Percentiles rank a stretch among this genome's conserved stretches.
These are phyloP conservation scores for Hafferia zeledoni DNA, from an alignment of 2,797 vertebrate species.

Conservation along the genomic window DNA sequence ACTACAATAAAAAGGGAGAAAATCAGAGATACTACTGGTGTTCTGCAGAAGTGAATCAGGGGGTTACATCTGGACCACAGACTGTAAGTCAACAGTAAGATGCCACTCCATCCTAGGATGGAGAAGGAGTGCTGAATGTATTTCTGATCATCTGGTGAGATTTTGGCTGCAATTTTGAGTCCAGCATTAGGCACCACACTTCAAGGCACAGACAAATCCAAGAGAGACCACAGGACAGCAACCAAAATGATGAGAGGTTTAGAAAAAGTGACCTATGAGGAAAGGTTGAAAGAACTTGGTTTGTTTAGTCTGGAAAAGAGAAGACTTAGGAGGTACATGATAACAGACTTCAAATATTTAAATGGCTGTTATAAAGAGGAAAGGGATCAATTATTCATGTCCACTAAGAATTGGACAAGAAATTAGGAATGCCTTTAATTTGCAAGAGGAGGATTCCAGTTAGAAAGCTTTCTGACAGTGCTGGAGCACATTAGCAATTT, in stretches of 20 bases:
- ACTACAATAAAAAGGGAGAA: neutral
- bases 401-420: slow-evolving; percentile 53
- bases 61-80: neutral
- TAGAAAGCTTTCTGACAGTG: neutral
- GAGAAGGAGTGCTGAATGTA: rapidly evolving
- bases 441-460: slow-evolving; percentile 18
- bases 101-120: neutral
- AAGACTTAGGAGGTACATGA: slow-evolving; percentile 66
- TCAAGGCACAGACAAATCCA: neutral
- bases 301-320: slow-evolving; percentile 70
- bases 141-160: neutral
- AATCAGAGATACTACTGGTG: neutral
- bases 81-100: neutral
- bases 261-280: slow-evolving; percentile 49
- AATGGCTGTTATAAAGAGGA: slow-evolving; percentile 53
- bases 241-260: slow-evolving; percentile 67
- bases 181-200: neutral
- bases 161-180: neutral
- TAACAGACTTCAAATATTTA: slow-evolving; percentile 73
- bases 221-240: slow-evolving; percentile 26
- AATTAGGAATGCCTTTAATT: slow-evolving; percentile 47
- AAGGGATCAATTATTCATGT: slow-evolving; percentile 63
- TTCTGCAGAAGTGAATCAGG: neutral
- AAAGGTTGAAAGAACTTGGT: slow-evolving; percentile 77
- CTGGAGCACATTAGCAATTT: slow-evolving; percentile 5